Evolutionary conservation across 2,888 invertebrate species (phyloP), one percentile per base, ranked within the genome.

Genomic region (Cryptocephalus moraei): DNA sequence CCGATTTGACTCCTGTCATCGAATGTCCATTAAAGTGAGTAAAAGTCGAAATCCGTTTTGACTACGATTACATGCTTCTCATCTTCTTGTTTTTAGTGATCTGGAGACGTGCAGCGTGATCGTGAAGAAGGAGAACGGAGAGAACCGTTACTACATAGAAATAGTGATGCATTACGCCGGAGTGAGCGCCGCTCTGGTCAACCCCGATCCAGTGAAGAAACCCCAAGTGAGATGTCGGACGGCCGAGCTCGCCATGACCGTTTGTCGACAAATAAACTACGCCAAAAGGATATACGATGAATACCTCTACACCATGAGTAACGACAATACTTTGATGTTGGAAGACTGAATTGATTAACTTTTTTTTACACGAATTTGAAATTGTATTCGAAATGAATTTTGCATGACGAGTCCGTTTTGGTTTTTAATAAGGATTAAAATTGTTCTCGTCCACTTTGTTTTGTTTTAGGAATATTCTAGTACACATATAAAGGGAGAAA

Each of bases 201-300:
- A 74, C 11, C 65, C 73, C 1, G 77, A 77, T 56, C 69, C 75
- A 1, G 69, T 80, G 61, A 81, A 84, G 60, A 76, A 82, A 55
- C 88, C 89, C 38, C 80, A 84, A 67, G 85, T 91, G 56, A 77
- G 86, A 62, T 89, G 89, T 67, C 86, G 87, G 69, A 78, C 77
- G 53, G 78, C 77, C 49, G 78, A 78, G 55, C 77, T 86, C 54
- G 86, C 88, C 12, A 76, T 75, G 53, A 78, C 80, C 73, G 80
- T 83, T 54, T 80, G 83, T 31, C 81, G 85, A 56, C 86, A 91
- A 75, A 88, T 94, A 53, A 91, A 89, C 63, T 89, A 89, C 71
- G 93, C 93, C 47, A 86, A 87, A 68, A 84, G 84, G 62, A 80
- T 91, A 65, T 84, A 84, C 71, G 84, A 87, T 66, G 92, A 93